Conservation (phyloP, 1,140 invertebrate species). For the Halotydeus destructor region DNA sequence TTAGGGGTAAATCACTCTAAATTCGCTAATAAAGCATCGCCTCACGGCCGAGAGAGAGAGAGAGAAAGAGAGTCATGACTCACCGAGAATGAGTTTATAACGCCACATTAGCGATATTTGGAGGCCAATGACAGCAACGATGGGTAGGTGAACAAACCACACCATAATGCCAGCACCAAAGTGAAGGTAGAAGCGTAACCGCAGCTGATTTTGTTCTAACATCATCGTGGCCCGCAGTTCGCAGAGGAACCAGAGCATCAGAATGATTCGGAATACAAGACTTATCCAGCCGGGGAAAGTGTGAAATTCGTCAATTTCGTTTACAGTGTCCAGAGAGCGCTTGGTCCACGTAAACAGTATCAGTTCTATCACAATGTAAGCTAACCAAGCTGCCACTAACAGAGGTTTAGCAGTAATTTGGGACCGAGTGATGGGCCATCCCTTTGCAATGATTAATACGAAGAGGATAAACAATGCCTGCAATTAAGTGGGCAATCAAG, state of each 20-base stretch:
- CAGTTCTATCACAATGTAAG: conserved; percentile 73
- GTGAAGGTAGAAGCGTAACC: conserved; percentile 77
- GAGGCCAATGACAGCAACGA: conserved; percentile 73
- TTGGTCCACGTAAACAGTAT: conserved; percentile 86
- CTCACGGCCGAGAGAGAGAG: conserved; percentile 10
- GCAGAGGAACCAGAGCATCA: conserved; percentile 85
- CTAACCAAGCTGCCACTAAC: conserved; percentile 71
- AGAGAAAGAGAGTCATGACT: conserved; percentile 21
- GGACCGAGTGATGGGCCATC: conserved; percentile 79
- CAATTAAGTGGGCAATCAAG: conserved; percentile 21
- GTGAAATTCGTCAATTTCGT: conserved; percentile 89
- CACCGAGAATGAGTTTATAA: conserved; percentile 76
- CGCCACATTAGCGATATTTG: conserved; percentile 85
- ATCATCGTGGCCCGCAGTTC: conserved; percentile 79
- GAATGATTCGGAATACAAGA: conserved; percentile 55
- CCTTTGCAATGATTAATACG: conserved; percentile 77
- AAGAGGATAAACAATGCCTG: conserved; percentile 82
- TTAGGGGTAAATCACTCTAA: conserved; percentile 1
- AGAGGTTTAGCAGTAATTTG: conserved; percentile 63
- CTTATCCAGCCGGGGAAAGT: conserved; percentile 89
- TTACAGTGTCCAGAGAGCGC: conserved; percentile 82
- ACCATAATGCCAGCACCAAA: conserved; percentile 90
- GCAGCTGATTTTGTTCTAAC: conserved; percentile 71
- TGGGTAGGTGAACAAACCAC: conserved; percentile 92
- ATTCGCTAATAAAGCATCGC: conserved; percentile 2